Percentiles rank a stretch among this genome's conserved stretches.
These are phyloP conservation scores for Drosophila murphyi DNA, from an alignment of 1,140 invertebrate species.

Conservation along the genomic window DNA sequence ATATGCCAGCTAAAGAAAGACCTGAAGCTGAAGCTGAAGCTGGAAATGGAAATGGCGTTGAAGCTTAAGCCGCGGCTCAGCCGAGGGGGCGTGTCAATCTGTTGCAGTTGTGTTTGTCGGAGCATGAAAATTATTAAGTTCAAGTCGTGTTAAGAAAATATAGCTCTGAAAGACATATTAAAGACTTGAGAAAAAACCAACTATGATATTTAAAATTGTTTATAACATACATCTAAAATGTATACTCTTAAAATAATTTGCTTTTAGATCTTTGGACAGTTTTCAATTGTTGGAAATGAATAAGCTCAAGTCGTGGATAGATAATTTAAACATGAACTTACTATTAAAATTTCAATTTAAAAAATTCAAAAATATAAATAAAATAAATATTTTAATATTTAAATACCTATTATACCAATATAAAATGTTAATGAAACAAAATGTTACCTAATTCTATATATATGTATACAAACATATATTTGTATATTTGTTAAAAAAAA, in stretches of 20 bases:
- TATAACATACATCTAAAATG: neutral
- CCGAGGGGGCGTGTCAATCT: constrained; percentile 42
- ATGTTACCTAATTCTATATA: neutral
- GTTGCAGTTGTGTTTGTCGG: constrained; percentile 33
- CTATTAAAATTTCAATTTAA: no score
- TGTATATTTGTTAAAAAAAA: no score
- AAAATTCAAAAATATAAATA: no score
- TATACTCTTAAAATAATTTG: no score
- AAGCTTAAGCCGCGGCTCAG: neutral
- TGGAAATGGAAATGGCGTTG: constrained; percentile 8
- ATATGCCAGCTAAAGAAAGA: constrained; percentile 50
- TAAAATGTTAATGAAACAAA: no score
- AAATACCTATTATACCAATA: no score
- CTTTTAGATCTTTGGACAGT: no score
- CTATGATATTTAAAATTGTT: neutral
- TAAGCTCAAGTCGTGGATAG: no score
- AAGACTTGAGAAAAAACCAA: neutral
- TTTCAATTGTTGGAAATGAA: no score
- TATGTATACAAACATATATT: no score
- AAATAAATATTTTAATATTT: no score
- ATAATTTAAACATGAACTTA: no score
- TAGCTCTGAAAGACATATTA: constrained; percentile 4
- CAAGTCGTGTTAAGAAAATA: constrained; percentile 16
- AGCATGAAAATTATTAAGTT: constrained; percentile 47
- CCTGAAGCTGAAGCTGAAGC: constrained; percentile 1